phyloP scores from a whole-genome alignment of 2,113 vertebrate species.

The Paedocypris sp. region DNA sequence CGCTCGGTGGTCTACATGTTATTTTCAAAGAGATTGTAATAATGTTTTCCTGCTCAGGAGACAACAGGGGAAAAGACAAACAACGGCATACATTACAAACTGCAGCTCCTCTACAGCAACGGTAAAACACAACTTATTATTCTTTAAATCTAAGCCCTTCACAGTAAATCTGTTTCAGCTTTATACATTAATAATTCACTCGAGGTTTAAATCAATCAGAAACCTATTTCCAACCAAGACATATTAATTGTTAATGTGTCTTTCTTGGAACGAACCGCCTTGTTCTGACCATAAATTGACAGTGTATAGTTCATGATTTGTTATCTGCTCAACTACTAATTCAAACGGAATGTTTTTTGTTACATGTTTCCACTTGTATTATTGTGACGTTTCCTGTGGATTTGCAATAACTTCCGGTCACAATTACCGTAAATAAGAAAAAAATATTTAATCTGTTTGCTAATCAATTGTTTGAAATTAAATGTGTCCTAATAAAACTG shows the following conservation, averaged over 20 bases:
- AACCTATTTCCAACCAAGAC: background rate
- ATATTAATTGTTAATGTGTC: conserved; percentile 8
- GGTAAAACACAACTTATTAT: conserved; percentile 52
- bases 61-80: conserved; percentile 81
- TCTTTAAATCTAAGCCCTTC: background rate
- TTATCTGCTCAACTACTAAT: conserved; percentile 18
- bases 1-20: background rate
- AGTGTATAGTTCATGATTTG: background rate
- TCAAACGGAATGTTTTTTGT: background rate
- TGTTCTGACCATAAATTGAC: background rate
- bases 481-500: too few relatives aligned
- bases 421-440: too few relatives aligned
- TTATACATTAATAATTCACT: conserved; percentile 16
- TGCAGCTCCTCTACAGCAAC: conserved; percentile 80
- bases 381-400: too few relatives aligned
- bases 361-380: background rate
- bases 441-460: too few relatives aligned
- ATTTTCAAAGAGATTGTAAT: conserved; percentile 6
- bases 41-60: conserved; percentile 56
- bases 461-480: too few relatives aligned
- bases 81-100: conserved; percentile 81
- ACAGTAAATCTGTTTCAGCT: background rate
- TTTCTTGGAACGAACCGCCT: conserved; percentile 7
- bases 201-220: conserved; percentile 13
- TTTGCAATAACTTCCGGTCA: too few relatives aligned